Conservation (phyloP, 2,888 invertebrate genomes). For the Papilio demoleus region DNA sequence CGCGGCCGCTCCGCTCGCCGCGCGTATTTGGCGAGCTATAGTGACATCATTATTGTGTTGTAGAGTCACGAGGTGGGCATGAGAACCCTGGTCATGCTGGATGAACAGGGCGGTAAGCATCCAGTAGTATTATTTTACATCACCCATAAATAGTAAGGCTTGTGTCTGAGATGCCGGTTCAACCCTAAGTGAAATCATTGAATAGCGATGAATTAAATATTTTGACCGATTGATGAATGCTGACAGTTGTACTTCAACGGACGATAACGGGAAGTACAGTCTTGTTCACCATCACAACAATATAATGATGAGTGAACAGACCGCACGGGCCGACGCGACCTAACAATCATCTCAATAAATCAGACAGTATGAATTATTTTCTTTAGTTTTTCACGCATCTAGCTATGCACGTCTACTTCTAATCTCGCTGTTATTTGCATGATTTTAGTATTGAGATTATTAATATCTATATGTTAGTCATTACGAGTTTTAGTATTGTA, state of each 20-base stretch:
- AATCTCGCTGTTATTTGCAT: conserved; percentile 81
- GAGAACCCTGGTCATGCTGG: conserved; percentile 99
- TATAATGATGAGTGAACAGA: conserved; percentile 65
- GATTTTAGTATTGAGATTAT: conserved; percentile 66
- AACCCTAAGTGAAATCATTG: conserved; percentile 71
- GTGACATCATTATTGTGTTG: conserved; percentile 87
- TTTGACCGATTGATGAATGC: conserved; percentile 71
- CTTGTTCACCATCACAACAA: conserved; percentile 72
- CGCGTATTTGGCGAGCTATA: conserved; percentile 81
- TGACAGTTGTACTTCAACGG: conserved; percentile 75
- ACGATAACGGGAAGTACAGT: conserved; percentile 73
- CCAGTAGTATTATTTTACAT: conserved; percentile 82
- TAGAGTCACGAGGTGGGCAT: conserved; percentile 99
- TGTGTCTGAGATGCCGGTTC: conserved; percentile 79
- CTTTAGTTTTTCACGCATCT: conserved; percentile 80
- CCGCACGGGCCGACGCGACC: conserved; percentile 63
- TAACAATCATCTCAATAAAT: conserved; percentile 60
- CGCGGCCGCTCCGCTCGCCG: conserved; percentile 70
- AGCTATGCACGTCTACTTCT: conserved; percentile 80
- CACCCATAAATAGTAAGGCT: conserved; percentile 80
- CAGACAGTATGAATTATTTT: conserved; percentile 66
- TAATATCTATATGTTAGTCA: conserved; percentile 76
- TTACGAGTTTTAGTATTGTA: conserved; percentile 67
- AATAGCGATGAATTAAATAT: conserved; percentile 70
- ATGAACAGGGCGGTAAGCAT: conserved; percentile 99